Conservation (phyloP, 2,797 vertebrate species). For the Arctocebus calabarensis region DNA sequence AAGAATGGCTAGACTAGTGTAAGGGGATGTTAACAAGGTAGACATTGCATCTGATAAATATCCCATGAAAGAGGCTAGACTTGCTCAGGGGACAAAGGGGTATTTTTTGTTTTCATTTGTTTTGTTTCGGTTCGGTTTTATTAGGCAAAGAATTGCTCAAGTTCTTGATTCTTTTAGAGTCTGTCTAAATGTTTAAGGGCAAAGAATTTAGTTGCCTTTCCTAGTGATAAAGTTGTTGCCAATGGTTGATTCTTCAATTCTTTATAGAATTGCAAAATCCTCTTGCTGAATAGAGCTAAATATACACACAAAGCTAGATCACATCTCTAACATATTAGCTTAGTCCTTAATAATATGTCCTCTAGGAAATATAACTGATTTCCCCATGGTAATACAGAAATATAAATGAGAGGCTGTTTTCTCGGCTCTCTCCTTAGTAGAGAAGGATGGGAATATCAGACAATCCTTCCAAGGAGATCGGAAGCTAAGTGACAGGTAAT, state of each 20-base stretch:
- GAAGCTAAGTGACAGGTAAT: not conserved
- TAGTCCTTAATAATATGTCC: not conserved
- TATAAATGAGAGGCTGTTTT: not conserved
- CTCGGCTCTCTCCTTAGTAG: not conserved
- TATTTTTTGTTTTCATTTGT: not conserved
- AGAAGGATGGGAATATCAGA: not conserved
- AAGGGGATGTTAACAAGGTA: conserved; percentile 58
- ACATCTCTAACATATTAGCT: not conserved
- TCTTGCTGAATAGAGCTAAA: not conserved
- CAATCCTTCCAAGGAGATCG: not conserved
- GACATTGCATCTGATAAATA: conserved; percentile 62
- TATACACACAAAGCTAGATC: not conserved
- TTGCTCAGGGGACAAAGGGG: not conserved
- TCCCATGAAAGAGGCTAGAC: conserved; percentile 7
- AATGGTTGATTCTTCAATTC: conserved; percentile 41
- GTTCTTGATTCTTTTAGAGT: conserved; percentile 37
- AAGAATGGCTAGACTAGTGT: conserved; percentile 60
- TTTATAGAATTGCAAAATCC: not conserved
- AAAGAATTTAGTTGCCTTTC: not conserved
- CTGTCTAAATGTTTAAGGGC: not conserved
- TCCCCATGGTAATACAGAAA: not conserved
- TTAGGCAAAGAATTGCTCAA: conserved; percentile 58
- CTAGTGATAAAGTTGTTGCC: conserved; percentile 14
- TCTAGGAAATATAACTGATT: conserved; percentile 11
- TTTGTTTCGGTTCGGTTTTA: not conserved